Evolutionary conservation across 2,888 invertebrate species (phyloP).

Genomic region (Chydorus sphaericus): DNA sequence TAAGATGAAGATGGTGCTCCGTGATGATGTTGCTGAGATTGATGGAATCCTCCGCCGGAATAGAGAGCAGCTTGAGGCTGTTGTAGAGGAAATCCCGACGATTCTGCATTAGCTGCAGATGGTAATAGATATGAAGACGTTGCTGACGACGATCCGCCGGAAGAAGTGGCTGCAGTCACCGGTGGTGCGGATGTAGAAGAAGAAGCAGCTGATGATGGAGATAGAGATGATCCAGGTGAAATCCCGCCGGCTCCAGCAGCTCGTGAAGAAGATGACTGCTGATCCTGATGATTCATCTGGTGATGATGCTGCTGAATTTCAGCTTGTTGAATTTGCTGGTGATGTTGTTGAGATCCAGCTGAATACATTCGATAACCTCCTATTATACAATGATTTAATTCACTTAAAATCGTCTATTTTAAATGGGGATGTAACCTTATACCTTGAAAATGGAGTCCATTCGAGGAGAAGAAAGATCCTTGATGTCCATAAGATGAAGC

Average conservation of each 20-base stretch:
- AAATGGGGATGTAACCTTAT: neutral
- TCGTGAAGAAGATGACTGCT: neutral
- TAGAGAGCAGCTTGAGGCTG: no score
- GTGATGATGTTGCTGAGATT: neutral
- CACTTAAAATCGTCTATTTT: neutral
- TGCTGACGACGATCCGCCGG: no score
- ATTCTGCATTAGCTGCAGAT: no score
- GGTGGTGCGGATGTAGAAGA: no score
- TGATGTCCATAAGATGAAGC: neutral
- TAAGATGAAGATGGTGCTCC: no score
- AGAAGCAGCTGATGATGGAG: neutral
- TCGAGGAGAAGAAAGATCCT: neutral
- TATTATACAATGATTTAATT: neutral
- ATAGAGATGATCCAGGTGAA: neutral
- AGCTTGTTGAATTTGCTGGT: neutral
- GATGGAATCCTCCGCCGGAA: neutral
- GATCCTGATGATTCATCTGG: neutral
- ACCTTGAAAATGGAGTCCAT: conserved; percentile 3
- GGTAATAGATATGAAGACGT: no score
- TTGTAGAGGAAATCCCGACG: no score
- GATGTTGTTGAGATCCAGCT: neutral
- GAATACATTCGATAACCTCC: conserved; percentile 3
- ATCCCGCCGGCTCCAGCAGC: neutral
- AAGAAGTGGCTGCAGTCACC: no score
- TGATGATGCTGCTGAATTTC: neutral